These are phyloP conservation scores for Phocoena sinus DNA, from an alignment of 2,113 vertebrate genomes.

Conservation along the genomic window DNA sequence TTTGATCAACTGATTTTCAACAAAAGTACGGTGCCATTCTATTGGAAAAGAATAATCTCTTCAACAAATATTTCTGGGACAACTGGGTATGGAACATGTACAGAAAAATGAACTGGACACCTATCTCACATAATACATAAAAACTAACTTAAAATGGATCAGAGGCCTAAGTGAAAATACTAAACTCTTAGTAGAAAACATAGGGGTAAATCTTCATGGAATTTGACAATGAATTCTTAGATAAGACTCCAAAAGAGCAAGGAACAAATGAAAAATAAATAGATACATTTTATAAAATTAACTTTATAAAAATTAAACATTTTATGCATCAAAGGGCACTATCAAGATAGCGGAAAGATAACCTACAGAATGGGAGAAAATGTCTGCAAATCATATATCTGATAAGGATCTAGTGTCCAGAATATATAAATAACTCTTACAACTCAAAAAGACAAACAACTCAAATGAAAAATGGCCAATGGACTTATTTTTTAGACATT, in stretches of 20 bases:
- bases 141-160: background rate
- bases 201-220: background rate
- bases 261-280: background rate
- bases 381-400: background rate
- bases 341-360: background rate
- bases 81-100: background rate
- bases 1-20: background rate
- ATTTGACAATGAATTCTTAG: background rate
- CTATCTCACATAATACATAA: background rate
- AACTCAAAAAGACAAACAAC: background rate
- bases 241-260: background rate
- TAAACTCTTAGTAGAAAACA: background rate
- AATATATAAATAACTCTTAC: background rate
- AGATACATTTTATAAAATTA: background rate
- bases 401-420: background rate
- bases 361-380: background rate
- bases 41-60: background rate
- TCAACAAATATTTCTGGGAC: background rate
- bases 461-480: background rate
- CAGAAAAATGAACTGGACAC: background rate
- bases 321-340: background rate
- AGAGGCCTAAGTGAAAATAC: background rate
- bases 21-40: background rate
- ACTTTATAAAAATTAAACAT: background rate
- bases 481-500: background rate